Percentiles rank a stretch among this genome's conserved stretches.
phyloP scores from a whole-genome alignment of 2,797 vertebrate species.

The Pipistrellus kuhlii region DNA sequence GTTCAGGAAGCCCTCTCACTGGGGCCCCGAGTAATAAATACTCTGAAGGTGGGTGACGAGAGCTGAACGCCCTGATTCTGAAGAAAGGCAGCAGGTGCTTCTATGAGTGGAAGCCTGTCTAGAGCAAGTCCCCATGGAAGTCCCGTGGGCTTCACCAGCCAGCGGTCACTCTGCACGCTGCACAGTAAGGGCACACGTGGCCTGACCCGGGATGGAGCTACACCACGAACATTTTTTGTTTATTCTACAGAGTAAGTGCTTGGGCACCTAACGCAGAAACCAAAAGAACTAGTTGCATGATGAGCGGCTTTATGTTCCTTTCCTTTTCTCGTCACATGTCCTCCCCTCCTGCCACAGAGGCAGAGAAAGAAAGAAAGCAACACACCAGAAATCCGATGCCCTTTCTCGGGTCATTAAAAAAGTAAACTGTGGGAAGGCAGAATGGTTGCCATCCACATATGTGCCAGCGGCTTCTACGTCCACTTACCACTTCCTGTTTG shows the following conservation, averaged over 20 bases:
- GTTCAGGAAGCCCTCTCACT: neutral
- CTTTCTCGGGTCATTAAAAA: slow-evolving; percentile 65
- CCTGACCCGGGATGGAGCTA: neutral
- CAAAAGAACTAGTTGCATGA: slow-evolving; percentile 61
- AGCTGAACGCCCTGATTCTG: rapidly evolving
- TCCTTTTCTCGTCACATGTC: neutral
- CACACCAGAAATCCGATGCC: slow-evolving; percentile 65
- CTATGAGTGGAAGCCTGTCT: neutral
- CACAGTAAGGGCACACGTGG: rapidly evolving
- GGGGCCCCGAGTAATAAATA: neutral
- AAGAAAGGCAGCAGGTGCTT: neutral
- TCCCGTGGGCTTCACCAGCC: neutral
- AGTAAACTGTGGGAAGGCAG: neutral
- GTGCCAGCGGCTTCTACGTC: neutral
- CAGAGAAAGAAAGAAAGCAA: slow-evolving; percentile 44
- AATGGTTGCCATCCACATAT: neutral
- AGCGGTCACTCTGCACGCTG: rapidly evolving
- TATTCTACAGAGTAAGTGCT: neutral
- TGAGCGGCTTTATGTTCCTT: slow-evolving; percentile 32
- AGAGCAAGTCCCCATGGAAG: rapidly evolving
- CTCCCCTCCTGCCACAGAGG: neutral
- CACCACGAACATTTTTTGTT: neutral
- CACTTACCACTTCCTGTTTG: slow-evolving; percentile 47
- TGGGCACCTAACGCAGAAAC: slow-evolving; percentile 56
- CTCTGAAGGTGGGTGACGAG: neutral